Evolutionary conservation across 2,888 invertebrate species (phyloP).

Genomic region (Lomographa bimaculata): DNA sequence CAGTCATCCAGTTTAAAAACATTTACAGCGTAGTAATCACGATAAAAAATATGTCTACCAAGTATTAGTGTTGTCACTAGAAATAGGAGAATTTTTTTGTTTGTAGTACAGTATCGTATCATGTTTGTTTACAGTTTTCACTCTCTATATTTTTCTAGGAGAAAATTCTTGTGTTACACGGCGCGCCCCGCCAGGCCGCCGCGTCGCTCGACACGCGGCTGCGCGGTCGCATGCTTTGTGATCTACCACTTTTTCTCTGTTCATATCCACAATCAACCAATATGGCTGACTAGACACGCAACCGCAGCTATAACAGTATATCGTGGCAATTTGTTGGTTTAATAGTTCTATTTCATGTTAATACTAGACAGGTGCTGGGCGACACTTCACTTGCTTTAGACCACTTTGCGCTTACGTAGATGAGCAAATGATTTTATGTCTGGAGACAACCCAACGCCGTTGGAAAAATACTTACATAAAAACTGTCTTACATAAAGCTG

Average conservation of each 20-base stretch:
- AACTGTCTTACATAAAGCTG: no score
- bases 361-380: no score
- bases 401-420: no score
- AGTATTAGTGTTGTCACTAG: no score
- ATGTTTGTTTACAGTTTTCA: conserved; percentile 76
- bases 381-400: no score
- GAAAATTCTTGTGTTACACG: conserved; percentile 55
- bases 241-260: conserved; percentile 35
- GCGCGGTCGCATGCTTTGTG: conserved; percentile 27
- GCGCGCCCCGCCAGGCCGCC: conserved; percentile 10
- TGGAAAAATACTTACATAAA: no score
- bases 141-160: conserved; percentile 76
- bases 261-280: conserved; percentile 25
- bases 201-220: neutral
- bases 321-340: conserved; percentile 9
- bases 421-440: no score
- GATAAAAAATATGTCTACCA: no score
- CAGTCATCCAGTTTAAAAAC: no score
- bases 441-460: no score
- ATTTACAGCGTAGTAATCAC: no score
- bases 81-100: conserved; percentile 33
- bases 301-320: conserved; percentile 9
- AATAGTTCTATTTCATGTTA: neutral
- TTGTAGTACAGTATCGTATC: conserved; percentile 48
- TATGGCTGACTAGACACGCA: conserved; percentile 13